These are phyloP conservation scores for Carollia perspicillata DNA, from an alignment of 2,113 vertebrate species.

Conservation along the genomic window DNA sequence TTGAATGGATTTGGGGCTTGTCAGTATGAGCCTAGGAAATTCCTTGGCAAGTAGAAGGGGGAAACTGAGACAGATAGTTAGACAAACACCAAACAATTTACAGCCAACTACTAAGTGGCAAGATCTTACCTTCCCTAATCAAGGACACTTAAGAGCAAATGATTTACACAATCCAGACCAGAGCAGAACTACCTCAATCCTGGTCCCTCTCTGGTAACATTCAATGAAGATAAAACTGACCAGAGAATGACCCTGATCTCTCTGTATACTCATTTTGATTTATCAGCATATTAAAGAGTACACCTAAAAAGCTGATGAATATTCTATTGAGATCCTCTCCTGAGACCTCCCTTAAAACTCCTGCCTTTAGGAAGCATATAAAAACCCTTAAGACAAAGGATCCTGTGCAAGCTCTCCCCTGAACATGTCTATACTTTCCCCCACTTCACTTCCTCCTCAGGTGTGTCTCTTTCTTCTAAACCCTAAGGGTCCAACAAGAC, in stretches of 20 bases:
- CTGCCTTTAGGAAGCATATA: neutral
- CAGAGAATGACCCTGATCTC: neutral
- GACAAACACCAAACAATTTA: neutral
- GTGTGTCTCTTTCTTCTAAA: neutral
- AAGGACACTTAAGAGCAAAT: neutral
- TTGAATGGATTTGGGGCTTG: fast-evolving
- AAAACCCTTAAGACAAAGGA: neutral
- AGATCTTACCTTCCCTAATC: neutral
- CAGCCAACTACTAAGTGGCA: neutral
- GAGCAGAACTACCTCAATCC: neutral
- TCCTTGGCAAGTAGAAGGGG: neutral
- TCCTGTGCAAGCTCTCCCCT: neutral
- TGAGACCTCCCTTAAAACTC: neutral
- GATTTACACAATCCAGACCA: neutral
- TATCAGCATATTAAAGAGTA: neutral
- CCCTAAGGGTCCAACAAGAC: neutral
- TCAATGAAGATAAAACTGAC: neutral
- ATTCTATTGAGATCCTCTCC: neutral
- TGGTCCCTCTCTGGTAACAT: neutral
- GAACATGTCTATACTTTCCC: neutral
- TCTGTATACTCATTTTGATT: neutral
- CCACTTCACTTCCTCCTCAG: neutral
- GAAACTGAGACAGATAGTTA: neutral
- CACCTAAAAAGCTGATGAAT: neutral
- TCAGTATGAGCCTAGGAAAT: neutral